Base-by-base conservation (phyloP, 2,113 vertebrate species). In the Campylomormyrus numenius region DNA sequence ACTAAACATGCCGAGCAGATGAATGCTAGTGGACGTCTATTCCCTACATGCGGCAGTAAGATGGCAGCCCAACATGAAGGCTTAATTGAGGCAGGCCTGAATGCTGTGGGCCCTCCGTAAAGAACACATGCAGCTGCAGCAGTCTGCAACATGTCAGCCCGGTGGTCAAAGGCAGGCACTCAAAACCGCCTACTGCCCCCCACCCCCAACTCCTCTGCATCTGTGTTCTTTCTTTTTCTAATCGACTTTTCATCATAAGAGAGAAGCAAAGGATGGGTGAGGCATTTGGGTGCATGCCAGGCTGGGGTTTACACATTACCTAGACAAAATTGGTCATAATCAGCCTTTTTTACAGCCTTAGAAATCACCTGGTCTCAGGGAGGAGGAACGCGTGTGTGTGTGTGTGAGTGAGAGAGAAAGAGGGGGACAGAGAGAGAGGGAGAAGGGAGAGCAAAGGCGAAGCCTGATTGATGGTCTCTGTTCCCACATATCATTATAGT, bases 351-450 rank as follows among this genome's bases (percentile, higher is more conserved):
- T 85, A n/a, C 83, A 48, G 83, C 3, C 45, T 97, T 96, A 96
- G 95, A 96, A 97, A 97, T 97, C 96, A 96, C 90, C 93, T 94
- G 93, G 94, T 95, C 94, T 95, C 3, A 91, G 91, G 90, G 45
- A 91, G 90, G 92, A 91, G n/a, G 8, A 70, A 70, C 4, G 3
- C 21, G 19, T 11, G 48, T 49, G 9, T 10, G 48, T 3, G 5
- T 5, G 15, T 1, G 52, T 19, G 53, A 7, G 17, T 19, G 52
- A 49, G 35, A 7, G 39, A 3, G 35, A 1, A 6, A 39, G 70
- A 15, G 27, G 39, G 27, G 3, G 5, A 39, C 27, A 7, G 70
- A 39, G 70, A 1, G 56, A 35, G 9, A 74, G 24, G 1, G 21
- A 70, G 50, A 3, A 53, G 52, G 5, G 77, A 4, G 19, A 21